phyloP scores from a whole-genome alignment of 2,113 vertebrate genomes.

The Neotragus pygmaeus region DNA sequence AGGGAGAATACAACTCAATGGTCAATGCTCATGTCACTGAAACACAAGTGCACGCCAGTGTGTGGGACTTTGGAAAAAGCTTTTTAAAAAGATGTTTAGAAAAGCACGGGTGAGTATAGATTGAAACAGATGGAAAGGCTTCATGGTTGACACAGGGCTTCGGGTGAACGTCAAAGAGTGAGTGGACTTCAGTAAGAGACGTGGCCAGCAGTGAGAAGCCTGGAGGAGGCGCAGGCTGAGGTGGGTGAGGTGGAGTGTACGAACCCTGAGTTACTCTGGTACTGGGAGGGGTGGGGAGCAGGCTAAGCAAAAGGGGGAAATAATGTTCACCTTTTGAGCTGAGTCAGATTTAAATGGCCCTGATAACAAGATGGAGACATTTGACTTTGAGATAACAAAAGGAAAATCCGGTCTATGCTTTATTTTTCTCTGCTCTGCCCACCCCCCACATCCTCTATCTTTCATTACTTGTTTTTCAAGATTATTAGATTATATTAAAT shows the following conservation, averaged over 20 bases:
- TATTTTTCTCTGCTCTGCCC: neutral
- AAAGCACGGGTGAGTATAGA: neutral
- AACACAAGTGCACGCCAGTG: neutral
- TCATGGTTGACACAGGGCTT: too few species aligned
- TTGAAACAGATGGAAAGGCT: neutral
- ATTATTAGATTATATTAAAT: neutral
- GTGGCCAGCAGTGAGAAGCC: fast-evolving
- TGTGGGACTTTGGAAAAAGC: neutral
- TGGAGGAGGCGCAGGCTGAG: neutral
- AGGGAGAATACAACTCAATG: neutral
- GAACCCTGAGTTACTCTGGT: fast-evolving
- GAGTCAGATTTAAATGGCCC: neutral
- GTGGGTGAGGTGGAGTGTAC: fast-evolving
- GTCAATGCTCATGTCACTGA: neutral
- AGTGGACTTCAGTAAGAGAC: fast-evolving
- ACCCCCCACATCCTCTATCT: neutral
- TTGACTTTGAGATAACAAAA: neutral
- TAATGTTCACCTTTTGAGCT: fast-evolving
- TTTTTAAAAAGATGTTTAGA: neutral
- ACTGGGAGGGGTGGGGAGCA: too few species aligned
- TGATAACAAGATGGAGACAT: neutral
- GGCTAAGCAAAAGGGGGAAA: fast-evolving
- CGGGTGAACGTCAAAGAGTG: neutral
- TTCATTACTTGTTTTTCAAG: neutral
- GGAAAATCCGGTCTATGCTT: neutral